Conservation (phyloP, 2,797 vertebrate genomes). For the Antennarius maculatus region DNA sequence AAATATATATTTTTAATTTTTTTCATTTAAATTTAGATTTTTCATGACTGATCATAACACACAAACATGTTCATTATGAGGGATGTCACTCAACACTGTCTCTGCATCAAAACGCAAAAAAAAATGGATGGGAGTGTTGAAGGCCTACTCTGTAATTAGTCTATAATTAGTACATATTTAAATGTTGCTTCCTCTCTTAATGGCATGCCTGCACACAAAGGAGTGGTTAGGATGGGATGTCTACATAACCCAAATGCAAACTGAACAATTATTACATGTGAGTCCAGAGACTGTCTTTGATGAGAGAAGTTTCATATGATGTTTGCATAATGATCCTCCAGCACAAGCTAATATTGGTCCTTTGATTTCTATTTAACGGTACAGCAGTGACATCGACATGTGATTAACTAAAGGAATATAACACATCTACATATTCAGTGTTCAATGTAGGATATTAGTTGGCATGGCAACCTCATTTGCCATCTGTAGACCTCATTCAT, state of each 20-base stretch:
- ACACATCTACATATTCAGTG: constrained; percentile 41
- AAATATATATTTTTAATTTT: no score
- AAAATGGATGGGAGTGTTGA: not conserved
- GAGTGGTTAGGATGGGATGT: no score
- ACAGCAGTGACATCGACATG: constrained; percentile 26
- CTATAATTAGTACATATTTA: constrained; percentile 11
- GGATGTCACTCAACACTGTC: not conserved
- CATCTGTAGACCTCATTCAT: constrained; percentile 71
- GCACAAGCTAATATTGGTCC: constrained; percentile 22
- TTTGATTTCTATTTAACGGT: constrained; percentile 23
- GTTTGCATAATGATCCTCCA: constrained; percentile 13
- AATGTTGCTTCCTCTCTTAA: constrained; percentile 5
- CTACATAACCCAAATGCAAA: not conserved
- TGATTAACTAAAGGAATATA: constrained; percentile 48
- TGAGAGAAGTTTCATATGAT: constrained; percentile 1
- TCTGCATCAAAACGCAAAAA: constrained; percentile 1
- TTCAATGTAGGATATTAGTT: constrained; percentile 69
- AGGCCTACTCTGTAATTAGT: constrained; percentile 11
- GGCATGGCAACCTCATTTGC: constrained; percentile 76
- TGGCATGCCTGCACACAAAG: not conserved
- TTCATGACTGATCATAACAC: constrained; percentile 2
- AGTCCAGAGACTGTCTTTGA: constrained; percentile 6
- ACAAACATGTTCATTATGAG: not conserved
- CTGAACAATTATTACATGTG: constrained; percentile 3
- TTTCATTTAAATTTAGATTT: no score